Conservation (phyloP, 2,113 vertebrate genomes). For the Platysternon megacephalum region DNA sequence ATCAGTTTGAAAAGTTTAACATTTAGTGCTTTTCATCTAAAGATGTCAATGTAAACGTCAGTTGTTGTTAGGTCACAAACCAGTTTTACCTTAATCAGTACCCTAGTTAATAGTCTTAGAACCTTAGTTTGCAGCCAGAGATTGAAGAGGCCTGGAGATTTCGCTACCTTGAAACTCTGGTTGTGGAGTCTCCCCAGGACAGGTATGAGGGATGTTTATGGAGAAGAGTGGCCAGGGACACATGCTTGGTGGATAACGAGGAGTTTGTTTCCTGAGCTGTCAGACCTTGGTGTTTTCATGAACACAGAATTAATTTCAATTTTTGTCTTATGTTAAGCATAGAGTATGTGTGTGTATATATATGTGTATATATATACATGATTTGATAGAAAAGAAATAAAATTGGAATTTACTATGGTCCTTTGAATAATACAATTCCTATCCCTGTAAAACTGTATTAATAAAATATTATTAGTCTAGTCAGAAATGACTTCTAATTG, state of each 20-base stretch:
- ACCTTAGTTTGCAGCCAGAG: not conserved
- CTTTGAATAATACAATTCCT: not conserved
- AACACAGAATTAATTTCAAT: not conserved
- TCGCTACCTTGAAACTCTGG: not conserved
- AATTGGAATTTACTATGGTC: not conserved
- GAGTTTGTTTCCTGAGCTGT: not conserved
- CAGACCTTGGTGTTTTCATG: not conserved
- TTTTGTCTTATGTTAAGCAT: not conserved
- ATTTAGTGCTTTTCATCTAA: not conserved
- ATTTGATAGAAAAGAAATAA: not conserved
- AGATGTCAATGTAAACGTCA: not conserved
- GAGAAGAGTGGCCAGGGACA: not conserved
- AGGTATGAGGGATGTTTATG: not conserved
- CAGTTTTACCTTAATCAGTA: not conserved
- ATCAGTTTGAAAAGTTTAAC: not conserved
- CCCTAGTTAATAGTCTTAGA: not conserved
- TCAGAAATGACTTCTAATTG: not conserved
- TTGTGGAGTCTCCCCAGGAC: not conserved
- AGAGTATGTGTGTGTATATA: not conserved
- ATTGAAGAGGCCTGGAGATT: not conserved
- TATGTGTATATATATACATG: not conserved
- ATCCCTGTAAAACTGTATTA: not conserved
- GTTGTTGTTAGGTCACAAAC: not conserved
- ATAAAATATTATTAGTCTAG: not conserved
- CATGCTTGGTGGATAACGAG: not conserved